A percentile compares a stretch with the other conserved stretches of the same genome.
phyloP scores from a whole-genome alignment of 2,797 vertebrate species.

The Karalla daura region DNA sequence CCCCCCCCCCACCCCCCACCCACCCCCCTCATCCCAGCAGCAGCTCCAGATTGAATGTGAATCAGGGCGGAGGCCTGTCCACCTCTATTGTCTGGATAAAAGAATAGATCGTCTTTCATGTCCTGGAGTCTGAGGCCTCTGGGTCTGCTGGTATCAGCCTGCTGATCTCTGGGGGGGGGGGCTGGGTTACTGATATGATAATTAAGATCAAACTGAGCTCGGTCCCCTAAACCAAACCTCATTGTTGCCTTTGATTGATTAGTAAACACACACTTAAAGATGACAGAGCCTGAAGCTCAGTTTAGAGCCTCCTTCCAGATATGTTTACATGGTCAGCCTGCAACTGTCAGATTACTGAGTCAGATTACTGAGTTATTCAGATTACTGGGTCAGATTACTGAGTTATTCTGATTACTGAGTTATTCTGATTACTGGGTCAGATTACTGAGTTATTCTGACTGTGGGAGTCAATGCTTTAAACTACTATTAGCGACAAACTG shows the following conservation, averaged over 20 bases:
- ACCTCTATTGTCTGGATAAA: conserved; percentile 58
- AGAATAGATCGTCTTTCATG: conserved; percentile 61
- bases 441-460: no score
- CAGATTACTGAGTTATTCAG: no score
- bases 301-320: background rate
- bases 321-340: no score
- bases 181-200: conserved; percentile 39
- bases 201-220: conserved; percentile 35
- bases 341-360: no score
- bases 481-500: no score
- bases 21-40: no score
- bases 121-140: conserved; percentile 32
- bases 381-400: no score
- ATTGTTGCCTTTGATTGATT: conserved; percentile 9
- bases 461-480: no score
- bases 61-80: conserved; percentile 30
- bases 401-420: no score
- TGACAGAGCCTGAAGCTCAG: background rate
- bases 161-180: conserved; percentile 43
- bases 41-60: conserved; percentile 50
- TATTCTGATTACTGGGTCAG: no score
- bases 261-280: background rate
- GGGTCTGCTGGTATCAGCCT: conserved; percentile 39
- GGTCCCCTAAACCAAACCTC: background rate
- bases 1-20: no score